Evolutionary conservation across 2,113 vertebrate genomes (phyloP).

Genomic region (Phalacrocorax brasilianus): DNA sequence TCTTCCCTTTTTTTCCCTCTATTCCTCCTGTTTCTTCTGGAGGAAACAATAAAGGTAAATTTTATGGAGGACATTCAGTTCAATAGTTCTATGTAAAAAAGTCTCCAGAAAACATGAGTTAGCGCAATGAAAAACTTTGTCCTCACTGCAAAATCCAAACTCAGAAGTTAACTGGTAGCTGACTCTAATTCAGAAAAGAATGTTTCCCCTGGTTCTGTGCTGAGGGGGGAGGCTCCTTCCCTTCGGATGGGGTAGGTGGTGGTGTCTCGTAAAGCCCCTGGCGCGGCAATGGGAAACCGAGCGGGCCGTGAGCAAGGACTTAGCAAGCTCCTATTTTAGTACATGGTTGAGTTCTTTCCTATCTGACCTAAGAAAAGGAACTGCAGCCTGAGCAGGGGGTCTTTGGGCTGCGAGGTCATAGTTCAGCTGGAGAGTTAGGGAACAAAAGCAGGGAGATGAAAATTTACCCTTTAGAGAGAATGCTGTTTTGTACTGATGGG

Average conservation of each 20-base stretch:
- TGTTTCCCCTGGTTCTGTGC: background rate
- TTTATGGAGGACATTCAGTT: background rate
- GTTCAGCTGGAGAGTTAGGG: background rate
- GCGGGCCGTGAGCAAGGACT: background rate
- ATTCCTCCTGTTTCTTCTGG: background rate
- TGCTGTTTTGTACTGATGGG: background rate
- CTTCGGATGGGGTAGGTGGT: background rate
- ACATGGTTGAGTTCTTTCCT: conserved; percentile 16
- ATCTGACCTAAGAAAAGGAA: background rate
- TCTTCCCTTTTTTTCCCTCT: background rate
- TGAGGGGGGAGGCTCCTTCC: background rate
- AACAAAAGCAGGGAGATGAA: background rate
- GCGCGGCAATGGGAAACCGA: background rate
- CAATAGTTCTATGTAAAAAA: background rate
- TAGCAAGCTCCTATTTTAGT: conserved; percentile 1
- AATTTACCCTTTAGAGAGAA: background rate
- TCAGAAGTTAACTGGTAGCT: background rate
- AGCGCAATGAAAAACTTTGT: background rate
- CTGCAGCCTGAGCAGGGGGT: background rate
- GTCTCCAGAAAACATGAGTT: background rate
- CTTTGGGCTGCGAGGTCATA: background rate
- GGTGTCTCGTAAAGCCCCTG: background rate
- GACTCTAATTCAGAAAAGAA: background rate
- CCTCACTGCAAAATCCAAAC: background rate
- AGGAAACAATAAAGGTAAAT: background rate